phyloP scores from a whole-genome alignment of 2,113 vertebrate species.

The Morone saxatilis region DNA sequence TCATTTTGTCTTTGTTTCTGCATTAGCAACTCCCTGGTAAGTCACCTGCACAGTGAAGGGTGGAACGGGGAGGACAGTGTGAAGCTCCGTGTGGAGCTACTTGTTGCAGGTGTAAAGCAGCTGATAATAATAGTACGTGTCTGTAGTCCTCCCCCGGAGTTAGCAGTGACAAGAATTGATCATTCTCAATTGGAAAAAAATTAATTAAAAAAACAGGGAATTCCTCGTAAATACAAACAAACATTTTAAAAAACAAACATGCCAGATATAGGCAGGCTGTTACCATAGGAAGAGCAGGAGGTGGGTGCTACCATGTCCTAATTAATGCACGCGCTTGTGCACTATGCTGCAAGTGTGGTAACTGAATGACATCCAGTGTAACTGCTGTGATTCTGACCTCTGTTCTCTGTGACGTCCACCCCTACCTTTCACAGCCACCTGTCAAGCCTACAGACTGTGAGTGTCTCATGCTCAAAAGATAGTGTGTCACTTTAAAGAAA shows the following conservation, averaged over 20 bases:
- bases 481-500: conserved; percentile 35
- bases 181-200: neutral
- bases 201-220: neutral
- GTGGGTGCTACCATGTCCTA: neutral
- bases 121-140: neutral
- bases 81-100: neutral
- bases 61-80: neutral
- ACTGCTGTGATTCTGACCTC: neutral
- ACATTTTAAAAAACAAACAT: too few species aligned
- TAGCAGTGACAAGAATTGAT: neutral
- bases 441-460: neutral
- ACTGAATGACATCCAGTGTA: neutral
- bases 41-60: neutral
- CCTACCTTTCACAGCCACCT: conserved; percentile 35
- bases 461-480: conserved; percentile 18
- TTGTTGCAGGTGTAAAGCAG: neutral
- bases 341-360: too few species aligned
- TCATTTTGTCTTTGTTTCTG: too few species aligned
- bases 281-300: neutral
- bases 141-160: neutral
- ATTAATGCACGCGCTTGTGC: neutral
- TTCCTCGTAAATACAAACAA: too few species aligned
- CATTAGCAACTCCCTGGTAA: neutral
- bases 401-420: neutral
- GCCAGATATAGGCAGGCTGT: neutral